These are phyloP conservation scores for Acrocephalus kingi DNA, from an alignment of 2,113 vertebrate species.

Conservation along the genomic window DNA sequence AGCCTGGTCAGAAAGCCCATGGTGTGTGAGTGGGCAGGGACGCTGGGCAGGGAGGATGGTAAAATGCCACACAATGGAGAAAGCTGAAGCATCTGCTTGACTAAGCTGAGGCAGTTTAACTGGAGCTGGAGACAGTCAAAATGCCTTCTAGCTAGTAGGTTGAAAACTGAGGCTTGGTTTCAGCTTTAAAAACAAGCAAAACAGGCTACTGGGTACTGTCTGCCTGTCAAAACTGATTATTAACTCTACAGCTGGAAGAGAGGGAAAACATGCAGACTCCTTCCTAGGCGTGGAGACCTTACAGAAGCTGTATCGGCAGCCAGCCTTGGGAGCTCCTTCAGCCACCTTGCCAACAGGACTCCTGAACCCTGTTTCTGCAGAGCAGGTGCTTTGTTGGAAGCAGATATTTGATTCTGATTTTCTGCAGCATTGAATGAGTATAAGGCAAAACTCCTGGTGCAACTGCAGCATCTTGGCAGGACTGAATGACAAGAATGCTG, in stretches of 20 bases:
- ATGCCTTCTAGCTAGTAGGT: neutral
- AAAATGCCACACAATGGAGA: neutral
- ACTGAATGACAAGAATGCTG: neutral
- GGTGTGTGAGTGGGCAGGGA: neutral
- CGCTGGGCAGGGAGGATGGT: neutral
- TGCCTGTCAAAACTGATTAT: neutral
- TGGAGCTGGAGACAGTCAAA: neutral
- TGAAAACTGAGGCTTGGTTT: neutral
- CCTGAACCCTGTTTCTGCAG: neutral
- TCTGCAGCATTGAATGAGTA: neutral
- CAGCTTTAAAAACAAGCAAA: neutral
- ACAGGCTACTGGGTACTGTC: neutral
- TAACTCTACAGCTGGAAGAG: neutral
- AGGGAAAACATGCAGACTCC: neutral
- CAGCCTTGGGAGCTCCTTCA: neutral
- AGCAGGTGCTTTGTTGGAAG: neutral
- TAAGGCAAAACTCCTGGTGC: neutral
- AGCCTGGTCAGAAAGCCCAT: neutral
- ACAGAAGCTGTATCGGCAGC: neutral
- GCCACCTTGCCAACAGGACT: neutral
- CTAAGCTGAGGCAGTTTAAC: neutral
- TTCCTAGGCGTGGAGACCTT: neutral
- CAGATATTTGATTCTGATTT: neutral
- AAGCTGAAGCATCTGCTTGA: neutral
- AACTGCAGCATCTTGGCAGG: neutral